Evolutionary conservation across 2,797 vertebrate species (phyloP), one percentile per base, ranked within the genome.

Genomic region (Myioborus miniatus): DNA sequence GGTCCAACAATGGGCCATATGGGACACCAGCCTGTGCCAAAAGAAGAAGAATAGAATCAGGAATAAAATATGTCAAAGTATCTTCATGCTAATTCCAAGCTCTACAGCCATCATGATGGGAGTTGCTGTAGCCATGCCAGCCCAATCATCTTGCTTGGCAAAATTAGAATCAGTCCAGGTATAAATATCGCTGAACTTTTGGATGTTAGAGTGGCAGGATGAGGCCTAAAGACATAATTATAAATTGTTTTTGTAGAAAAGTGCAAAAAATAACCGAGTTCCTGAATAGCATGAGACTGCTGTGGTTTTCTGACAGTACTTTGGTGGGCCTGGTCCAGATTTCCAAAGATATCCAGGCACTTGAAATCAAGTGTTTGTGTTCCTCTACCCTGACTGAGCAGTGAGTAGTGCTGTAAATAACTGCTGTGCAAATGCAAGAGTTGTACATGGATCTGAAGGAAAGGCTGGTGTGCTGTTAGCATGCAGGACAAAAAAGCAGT

Each of bases 1-100:
- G 43, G 84, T 92, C 92, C 92, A 94, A 96, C 94, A 96, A 96
- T 96, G 74, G 89, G 43, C 89, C 93, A 95, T 94, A 93, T 94
- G 95, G 90, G 91, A 92, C 26, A 22, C 24, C 32, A 44, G 30
- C 3, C 68, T 39, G 27, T 83, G 95, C 96, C 93, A 96, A 77
- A 83, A 29, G 39, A 46, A 81, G 80, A 95, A 95, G 82, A 97
- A 96, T 95, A 78, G 87, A 69, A 71, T 39, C 36, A n/a, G 74
- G 78, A 96, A 94, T 69, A 87, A 95, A 95, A 89, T 23, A 71
- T 30, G 52, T 94, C 82, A 55, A 80, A 74, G 64, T n/a, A 47
- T 74, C 83, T 58, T 85, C 55, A 22, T 3, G 6, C 36, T 83
- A 27, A 81, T 93, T 89, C 82, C 79, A 69, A 44, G 39, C 62